A percentile compares a stretch with the other conserved stretches of the same genome.
These are phyloP conservation scores for Sclerurus mexicanus DNA, from an alignment of 2,113 vertebrate species.

Conservation along the genomic window DNA sequence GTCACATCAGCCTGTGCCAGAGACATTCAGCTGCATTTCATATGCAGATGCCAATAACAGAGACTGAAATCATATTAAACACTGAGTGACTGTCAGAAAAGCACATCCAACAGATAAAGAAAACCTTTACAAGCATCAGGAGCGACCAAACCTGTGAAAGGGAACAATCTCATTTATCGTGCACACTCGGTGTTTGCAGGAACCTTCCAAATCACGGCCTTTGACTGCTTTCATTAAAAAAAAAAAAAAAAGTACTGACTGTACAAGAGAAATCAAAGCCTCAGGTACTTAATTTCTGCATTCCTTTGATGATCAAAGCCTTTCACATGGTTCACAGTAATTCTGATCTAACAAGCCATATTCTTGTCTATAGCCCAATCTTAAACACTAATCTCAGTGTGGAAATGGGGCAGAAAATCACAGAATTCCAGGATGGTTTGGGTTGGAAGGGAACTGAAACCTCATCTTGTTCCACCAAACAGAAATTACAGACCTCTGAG, in stretches of 20 bases:
- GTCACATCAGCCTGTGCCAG: not conserved
- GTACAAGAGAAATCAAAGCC: not conserved
- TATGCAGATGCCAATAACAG: slow-evolving; percentile 20
- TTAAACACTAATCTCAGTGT: not conserved
- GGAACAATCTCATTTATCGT: not conserved
- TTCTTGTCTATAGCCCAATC: not conserved
- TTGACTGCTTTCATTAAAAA: not conserved
- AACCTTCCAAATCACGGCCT: not conserved
- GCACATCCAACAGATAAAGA: not conserved
- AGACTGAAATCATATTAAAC: not conserved
- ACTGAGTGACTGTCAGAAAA: not conserved
- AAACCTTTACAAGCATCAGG: not conserved
- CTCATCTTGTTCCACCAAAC: not conserved
- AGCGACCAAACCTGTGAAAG: not conserved
- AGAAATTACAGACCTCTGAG: not conserved
- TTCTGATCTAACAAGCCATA: not conserved
- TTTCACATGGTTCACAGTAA: not conserved
- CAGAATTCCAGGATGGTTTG: not conserved
- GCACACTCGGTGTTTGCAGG: not conserved
- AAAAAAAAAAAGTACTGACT: not conserved
- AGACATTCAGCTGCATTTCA: not conserved
- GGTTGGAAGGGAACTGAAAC: not conserved
- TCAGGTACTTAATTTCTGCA: not conserved
- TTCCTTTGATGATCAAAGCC: not conserved
- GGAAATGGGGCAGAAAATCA: not conserved